phyloP scores from a whole-genome alignment of 1,140 invertebrate genomes.

The Oscheius sp. region DNA sequence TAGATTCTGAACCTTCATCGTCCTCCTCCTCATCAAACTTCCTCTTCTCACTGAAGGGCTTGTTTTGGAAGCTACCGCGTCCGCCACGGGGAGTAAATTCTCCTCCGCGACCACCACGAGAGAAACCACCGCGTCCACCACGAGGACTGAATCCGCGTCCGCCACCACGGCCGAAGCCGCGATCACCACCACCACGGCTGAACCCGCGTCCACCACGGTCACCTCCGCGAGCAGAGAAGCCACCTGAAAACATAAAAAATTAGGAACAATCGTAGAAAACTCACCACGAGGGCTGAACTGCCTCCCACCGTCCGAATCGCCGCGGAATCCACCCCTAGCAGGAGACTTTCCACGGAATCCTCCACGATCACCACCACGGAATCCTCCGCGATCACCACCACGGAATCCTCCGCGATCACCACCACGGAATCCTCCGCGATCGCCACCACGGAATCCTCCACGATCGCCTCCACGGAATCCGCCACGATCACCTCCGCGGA shows the following conservation, averaged over 20 bases:
- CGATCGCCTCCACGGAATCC: conserved; percentile 9
- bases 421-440: conserved; percentile 14
- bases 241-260: conserved; percentile 7
- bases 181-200: conserved; percentile 6
- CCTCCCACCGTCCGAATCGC: background rate
- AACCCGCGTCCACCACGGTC: conserved; percentile 12
- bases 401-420: conserved; percentile 10
- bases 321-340: background rate
- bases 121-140: background rate
- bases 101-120: background rate
- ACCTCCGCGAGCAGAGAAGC: conserved; percentile 14
- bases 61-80: background rate
- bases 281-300: background rate
- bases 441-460: conserved; percentile 12
- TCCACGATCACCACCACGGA: conserved; percentile 4
- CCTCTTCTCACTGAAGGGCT: conserved; percentile 20
- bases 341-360: background rate
- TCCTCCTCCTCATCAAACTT: conserved; percentile 16
- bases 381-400: conserved; percentile 7
- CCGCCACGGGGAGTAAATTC: background rate
- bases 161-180: conserved; percentile 16
- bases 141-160: conserved; percentile 4
- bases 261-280: background rate
- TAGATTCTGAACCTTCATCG: conserved; percentile 2
- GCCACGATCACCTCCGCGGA: conserved; percentile 7